Evolutionary conservation across 1,140 invertebrate genomes (phyloP).

Genomic region (Mercenaria mercenaria): DNA sequence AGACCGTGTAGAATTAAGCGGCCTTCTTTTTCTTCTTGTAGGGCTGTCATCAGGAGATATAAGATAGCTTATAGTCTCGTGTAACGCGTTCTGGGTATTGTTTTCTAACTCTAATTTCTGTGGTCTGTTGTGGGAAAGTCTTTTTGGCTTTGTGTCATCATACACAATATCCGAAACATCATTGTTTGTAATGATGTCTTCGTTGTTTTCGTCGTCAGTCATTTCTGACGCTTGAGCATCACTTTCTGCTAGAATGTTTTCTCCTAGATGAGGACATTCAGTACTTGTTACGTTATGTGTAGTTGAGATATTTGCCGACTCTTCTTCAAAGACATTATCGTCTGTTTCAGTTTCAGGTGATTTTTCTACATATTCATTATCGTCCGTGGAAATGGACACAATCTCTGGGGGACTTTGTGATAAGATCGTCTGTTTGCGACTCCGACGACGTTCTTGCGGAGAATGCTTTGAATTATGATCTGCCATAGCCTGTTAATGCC

Average conservation of each 20-base stretch:
- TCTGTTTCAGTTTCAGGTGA: background rate
- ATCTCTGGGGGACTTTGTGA: conserved; percentile 16
- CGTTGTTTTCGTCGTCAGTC: background rate
- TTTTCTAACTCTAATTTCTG: conserved; percentile 2
- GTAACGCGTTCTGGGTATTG: background rate
- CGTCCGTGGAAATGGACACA: background rate
- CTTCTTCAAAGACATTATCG: background rate
- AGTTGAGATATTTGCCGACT: background rate
- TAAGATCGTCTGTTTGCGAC: conserved; percentile 31
- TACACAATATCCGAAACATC: conserved; percentile 42
- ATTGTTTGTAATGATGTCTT: background rate
- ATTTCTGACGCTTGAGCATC: background rate
- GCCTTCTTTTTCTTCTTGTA: background rate
- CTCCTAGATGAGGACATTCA: background rate
- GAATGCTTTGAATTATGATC: background rate
- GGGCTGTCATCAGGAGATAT: conserved; percentile 28
- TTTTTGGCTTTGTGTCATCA: conserved; percentile 58
- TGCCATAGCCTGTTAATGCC: background rate
- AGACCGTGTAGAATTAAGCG: background rate
- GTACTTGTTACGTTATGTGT: background rate
- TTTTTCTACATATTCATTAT: background rate
- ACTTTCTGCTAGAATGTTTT: background rate
- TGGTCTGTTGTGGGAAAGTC: background rate
- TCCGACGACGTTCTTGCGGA: background rate
- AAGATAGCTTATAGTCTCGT: conserved; percentile 42